Evolutionary conservation across 2,888 invertebrate species (phyloP).

Genomic region (Meteorus cinctellus): DNA sequence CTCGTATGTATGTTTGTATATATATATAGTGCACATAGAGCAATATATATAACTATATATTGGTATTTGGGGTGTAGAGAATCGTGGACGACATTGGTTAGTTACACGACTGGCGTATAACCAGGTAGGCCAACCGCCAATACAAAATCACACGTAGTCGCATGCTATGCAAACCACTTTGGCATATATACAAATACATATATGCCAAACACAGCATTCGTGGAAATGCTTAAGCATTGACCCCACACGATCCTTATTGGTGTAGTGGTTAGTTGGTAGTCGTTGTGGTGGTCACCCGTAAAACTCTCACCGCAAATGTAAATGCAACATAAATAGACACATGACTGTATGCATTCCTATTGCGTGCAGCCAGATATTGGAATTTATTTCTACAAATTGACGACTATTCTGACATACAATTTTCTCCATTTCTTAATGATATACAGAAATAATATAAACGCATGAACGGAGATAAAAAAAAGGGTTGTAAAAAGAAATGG

Average conservation of each 20-base stretch:
- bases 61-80: not conserved
- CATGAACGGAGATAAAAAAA: not conserved
- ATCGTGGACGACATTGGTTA: not conserved
- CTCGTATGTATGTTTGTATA: not conserved
- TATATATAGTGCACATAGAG: not conserved
- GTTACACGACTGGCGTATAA: not conserved
- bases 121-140: not conserved
- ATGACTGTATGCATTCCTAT: not conserved
- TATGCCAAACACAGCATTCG: not conserved
- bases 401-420: too few relatives aligned
- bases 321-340: not conserved
- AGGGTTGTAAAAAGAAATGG: not conserved
- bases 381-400: not conserved
- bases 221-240: conserved; percentile 3
- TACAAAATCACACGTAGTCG: not conserved
- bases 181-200: not conserved
- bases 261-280: not conserved
- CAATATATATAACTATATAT: not conserved
- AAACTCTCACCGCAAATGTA: not conserved
- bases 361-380: too few relatives aligned
- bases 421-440: too few relatives aligned
- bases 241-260: not conserved
- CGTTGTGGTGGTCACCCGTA: not conserved
- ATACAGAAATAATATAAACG: not conserved
- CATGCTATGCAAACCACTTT: not conserved